Base-by-base conservation (phyloP, 1,140 invertebrate species). In the Drosophila chauvacae region DNA sequence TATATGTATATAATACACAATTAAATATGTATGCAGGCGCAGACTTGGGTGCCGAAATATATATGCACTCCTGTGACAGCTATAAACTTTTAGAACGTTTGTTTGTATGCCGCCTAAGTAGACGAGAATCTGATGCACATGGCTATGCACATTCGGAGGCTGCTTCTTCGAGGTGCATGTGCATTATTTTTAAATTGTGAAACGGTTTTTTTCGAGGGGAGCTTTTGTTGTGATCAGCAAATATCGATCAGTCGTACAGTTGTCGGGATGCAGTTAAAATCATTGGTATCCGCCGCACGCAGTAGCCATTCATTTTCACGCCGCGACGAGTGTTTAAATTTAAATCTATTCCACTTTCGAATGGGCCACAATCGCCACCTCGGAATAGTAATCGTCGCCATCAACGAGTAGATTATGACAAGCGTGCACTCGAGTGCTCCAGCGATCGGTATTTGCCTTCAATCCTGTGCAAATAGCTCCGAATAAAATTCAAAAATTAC, bases 161-260 rank as follows among this genome's bases (percentile, higher is more conserved):
- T 71, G 53, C 53, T 39, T 56, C 35, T 56, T 20, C 51, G 57
- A 77, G 79, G 51, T 85, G 81, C 81, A 84, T 84, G 80, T 84
- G 81, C 74, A 85, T 85, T 85, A 85, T 85, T 85, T 85, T 85
- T 85, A 85, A 85, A 85, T 81, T 85, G 68, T 70, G 64, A 74
- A 80, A 80, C 63, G 70, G 68, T 65, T 76, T 83, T 77, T 85
- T 20, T 72, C 72, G 65, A 73, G 62, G 72, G 66, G 57, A 85
- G 84, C 73, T 74, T 78, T 85, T 85, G 82, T 85, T 85, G 82
- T 85, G 82, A 85, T 85, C 82, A 74, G 83, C 63, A 74, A 85
- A 85, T 85, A 85, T 85, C 82, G 82, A 85, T 85, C 82, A 86
- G 82, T 85, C 79, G 82, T 63, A 75, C 75, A 85, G 78, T 85